Percentiles rank a stretch among this genome's conserved stretches.
These are phyloP conservation scores for Lasioglossum pauxillum DNA, from an alignment of 2,888 invertebrate genomes.

Conservation along the genomic window DNA sequence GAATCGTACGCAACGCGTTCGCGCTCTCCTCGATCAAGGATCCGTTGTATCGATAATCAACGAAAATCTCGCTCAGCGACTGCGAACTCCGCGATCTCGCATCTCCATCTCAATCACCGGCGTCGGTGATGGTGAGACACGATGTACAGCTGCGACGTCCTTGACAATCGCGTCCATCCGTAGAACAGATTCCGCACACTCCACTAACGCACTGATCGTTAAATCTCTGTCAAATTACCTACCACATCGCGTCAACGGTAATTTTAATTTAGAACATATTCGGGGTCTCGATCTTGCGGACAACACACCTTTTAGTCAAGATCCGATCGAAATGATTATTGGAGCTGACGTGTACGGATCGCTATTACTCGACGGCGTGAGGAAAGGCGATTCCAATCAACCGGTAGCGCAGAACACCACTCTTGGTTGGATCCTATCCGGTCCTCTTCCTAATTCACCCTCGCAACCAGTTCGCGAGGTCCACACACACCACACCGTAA, in stretches of 20 bases:
- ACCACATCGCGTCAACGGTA: background rate
- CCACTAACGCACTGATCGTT: background rate
- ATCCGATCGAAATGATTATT: constrained; percentile 6
- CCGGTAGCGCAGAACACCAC: constrained; percentile 2
- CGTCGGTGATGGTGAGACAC: background rate
- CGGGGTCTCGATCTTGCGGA: background rate
- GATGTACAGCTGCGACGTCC: background rate
- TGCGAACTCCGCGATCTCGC: background rate
- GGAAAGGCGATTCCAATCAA: background rate
- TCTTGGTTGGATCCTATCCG: background rate
- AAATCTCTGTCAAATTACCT: background rate
- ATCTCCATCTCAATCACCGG: background rate
- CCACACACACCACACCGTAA: background rate
- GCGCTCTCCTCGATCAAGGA: no score
- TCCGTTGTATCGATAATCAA: no score
- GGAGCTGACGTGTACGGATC: no score
- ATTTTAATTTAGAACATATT: background rate
- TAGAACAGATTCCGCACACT: background rate
- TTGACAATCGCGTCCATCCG: background rate
- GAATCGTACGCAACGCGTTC: no score
- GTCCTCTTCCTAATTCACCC: background rate
- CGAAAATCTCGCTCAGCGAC: background rate
- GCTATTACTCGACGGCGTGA: background rate
- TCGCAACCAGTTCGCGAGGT: no score
- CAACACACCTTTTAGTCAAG: background rate